Evolutionary conservation across 2,888 invertebrate genomes (phyloP).

Genomic region (Spicauda simplicius): DNA sequence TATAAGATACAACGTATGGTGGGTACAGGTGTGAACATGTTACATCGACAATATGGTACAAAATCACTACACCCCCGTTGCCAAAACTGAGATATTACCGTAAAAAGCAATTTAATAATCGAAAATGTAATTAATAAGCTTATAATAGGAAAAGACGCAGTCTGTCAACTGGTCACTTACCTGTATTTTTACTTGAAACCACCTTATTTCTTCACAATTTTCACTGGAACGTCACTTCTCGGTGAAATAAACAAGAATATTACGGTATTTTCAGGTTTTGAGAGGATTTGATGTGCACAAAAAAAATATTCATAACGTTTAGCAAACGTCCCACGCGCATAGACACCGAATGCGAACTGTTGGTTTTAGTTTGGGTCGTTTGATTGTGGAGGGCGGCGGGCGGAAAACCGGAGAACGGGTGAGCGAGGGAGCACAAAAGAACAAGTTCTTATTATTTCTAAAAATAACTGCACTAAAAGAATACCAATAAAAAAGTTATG

Average conservation of each 20-base stretch:
- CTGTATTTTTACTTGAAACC: conserved; percentile 76
- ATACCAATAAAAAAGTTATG: neutral
- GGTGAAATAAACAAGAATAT: conserved; percentile 64
- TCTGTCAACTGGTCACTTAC: conserved; percentile 80
- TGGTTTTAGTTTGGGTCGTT: conserved; percentile 69
- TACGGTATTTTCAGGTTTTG: conserved; percentile 82
- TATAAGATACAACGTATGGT: conserved; percentile 54
- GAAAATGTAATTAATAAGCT: conserved; percentile 64
- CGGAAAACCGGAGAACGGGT: conserved; percentile 79
- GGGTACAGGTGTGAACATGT: conserved; percentile 54
- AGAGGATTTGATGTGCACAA: conserved; percentile 79
- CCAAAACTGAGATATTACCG: conserved; percentile 44
- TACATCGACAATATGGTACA: conserved; percentile 55
- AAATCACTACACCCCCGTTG: conserved; percentile 44
- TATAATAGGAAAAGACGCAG: conserved; percentile 78
- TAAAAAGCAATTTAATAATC: conserved; percentile 59
- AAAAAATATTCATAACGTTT: conserved; percentile 80
- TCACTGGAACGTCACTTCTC: conserved; percentile 76
- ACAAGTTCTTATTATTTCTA: conserved; percentile 56
- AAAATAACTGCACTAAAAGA: conserved; percentile 4
- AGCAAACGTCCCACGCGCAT: conserved; percentile 79
- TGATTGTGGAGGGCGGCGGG: conserved; percentile 57
- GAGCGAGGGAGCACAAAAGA: conserved; percentile 68
- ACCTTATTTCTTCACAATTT: conserved; percentile 68
- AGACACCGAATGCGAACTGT: conserved; percentile 86